Evolutionary conservation across 1,140 invertebrate species (phyloP).

Genomic region (Papilio helenus): DNA sequence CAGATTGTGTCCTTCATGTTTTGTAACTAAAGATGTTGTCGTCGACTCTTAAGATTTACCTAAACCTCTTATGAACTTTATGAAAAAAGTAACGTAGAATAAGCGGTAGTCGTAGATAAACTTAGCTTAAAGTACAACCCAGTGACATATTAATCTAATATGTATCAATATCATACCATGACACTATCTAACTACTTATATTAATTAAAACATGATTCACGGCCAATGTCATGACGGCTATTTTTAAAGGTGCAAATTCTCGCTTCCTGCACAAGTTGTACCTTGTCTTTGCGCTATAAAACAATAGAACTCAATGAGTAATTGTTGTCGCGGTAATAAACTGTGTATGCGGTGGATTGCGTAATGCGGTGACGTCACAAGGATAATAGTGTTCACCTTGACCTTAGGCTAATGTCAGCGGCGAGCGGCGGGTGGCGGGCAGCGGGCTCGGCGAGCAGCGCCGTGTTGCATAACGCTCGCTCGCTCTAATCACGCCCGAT

Average conservation of each 20-base stretch:
- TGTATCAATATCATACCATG: not conserved
- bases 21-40: not conserved
- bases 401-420: constrained; percentile 67
- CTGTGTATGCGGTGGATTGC: constrained; percentile 50
- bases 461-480: constrained; percentile 50
- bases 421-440: constrained; percentile 53
- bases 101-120: too few relatives aligned
- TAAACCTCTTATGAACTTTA: not conserved
- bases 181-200: not conserved
- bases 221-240: not conserved
- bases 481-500: constrained; percentile 45
- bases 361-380: constrained; percentile 65
- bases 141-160: not conserved
- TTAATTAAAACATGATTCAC: not conserved
- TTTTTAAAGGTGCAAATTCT: not conserved
- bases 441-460: constrained; percentile 48
- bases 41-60: not conserved
- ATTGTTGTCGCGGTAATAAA: constrained; percentile 28
- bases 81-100: not conserved
- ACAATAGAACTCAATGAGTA: constrained; percentile 38
- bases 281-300: constrained; percentile 19
- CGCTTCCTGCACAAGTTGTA: not conserved
- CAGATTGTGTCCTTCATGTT: not conserved
- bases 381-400: constrained; percentile 69
- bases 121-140: not conserved